Conservation (phyloP, 1,140 invertebrate genomes). For the Eueides isabella region DNA sequence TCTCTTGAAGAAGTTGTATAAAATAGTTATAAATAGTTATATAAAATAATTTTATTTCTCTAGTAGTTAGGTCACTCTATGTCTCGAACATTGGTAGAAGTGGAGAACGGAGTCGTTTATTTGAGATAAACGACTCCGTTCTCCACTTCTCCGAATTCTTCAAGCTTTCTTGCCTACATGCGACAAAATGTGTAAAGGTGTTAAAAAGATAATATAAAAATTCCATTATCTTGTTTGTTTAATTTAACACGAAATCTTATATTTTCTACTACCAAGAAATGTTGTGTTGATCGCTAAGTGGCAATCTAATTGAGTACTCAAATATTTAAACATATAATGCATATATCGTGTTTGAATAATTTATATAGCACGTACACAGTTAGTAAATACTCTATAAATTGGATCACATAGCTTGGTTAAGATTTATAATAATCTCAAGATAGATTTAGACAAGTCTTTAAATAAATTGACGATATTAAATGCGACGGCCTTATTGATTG, state of each 20-base stretch:
- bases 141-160: no score
- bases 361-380: constrained; percentile 1
- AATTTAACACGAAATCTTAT: background rate
- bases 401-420: constrained; percentile 15
- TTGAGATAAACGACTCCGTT: no score
- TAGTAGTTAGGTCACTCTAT: no score
- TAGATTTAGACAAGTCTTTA: background rate
- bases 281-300: background rate
- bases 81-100: no score
- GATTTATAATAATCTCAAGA: background rate
- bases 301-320: background rate
- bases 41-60: no score
- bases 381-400: constrained; percentile 9
- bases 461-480: no score
- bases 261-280: background rate
- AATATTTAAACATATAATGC: constrained; percentile 19
- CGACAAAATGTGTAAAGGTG: no score
- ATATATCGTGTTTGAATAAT: constrained; percentile 18
- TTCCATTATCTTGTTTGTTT: background rate
- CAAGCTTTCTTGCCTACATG: no score
- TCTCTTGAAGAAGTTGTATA: no score
- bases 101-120: no score
- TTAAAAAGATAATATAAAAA: background rate
- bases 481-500: no score
- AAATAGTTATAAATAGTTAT: no score